Percentiles rank a stretch among this genome's conserved stretches.
phyloP scores from a whole-genome alignment of 2,797 vertebrate species.

The Coranthus polyacanthus region DNA sequence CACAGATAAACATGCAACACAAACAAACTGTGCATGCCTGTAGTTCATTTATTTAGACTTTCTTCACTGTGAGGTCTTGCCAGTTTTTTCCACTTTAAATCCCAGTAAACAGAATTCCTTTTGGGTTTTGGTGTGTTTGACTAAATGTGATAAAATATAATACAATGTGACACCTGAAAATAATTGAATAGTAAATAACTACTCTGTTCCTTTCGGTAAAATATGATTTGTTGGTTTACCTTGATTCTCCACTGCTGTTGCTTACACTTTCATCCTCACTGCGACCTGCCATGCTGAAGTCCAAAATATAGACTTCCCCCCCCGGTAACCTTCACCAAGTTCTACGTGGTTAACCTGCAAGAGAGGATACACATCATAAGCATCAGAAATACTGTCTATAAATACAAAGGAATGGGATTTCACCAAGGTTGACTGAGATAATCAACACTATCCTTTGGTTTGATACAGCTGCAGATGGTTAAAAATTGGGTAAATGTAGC shows the following conservation, averaged over 20 bases:
- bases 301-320: slow-evolving; percentile 59
- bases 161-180: background rate
- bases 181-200: background rate
- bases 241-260: slow-evolving; percentile 97
- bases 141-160: too few species aligned
- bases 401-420: background rate
- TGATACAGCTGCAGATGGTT: background rate
- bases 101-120: too few species aligned
- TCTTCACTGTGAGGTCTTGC: too few species aligned
- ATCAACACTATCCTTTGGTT: background rate
- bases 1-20: background rate
- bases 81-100: too few species aligned
- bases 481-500: background rate
- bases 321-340: slow-evolving; percentile 3
- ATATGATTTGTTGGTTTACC: slow-evolving; percentile 80
- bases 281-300: slow-evolving; percentile 94
- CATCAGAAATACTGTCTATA: background rate
- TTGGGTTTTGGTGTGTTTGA: too few species aligned
- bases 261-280: slow-evolving; percentile 96
- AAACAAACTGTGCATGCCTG: background rate
- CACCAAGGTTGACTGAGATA: background rate
- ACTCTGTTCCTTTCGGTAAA: background rate
- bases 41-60: background rate
- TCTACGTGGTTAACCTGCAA: slow-evolving; percentile 66
- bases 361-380: slow-evolving; percentile 16